Evolutionary conservation across 2,888 invertebrate species (phyloP), one percentile per base, ranked within the genome.

Genomic region (Masnerella sp.): DNA sequence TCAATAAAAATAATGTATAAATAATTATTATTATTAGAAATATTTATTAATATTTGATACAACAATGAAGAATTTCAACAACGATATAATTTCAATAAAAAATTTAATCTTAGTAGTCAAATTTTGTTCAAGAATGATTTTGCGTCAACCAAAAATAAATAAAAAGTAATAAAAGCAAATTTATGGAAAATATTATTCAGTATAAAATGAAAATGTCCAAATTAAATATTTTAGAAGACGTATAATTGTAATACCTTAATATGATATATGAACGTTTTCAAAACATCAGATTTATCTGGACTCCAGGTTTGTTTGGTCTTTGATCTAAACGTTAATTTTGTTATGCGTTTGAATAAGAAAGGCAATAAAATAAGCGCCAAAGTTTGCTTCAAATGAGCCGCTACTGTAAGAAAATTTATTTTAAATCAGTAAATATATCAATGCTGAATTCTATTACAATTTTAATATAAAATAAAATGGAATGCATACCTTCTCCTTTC

Each of bases 211-310:
- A 32, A 32, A n/a, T 32, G 32, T 32, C 8, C 8, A 32, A 7
- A 12, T 2, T 5, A 36, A 36, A 36, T 14, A 8, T 36, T 36
- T 12, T 36, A 12, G n/a, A 12, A 36, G 3, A 36, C 14, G 36
- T 8, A 2, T 3, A 36, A 36, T 36, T 36, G 8, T 45, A 22
- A 40, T 54, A 74, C 69, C 45, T 74, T 34, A 17, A 74, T 40
- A 36, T 74, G 64, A 28, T 56, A 52, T 8, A 74, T 30, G 14
- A 74, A 74, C 8, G 52, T 58, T 20, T 56, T 58, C 36, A 34
- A 45, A 22, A 54, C 43, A n/a, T 30, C 42, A 2, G 15, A n/a
- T 30, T 61, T 72, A 12, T 67, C 61, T 9, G 73, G 73, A 42
- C 42, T 54, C 73, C 73, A 73, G 4, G 45, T 12, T 51, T 67